These are phyloP conservation scores for Trogon surrucura DNA, from an alignment of 2,113 vertebrate genomes.

Conservation along the genomic window DNA sequence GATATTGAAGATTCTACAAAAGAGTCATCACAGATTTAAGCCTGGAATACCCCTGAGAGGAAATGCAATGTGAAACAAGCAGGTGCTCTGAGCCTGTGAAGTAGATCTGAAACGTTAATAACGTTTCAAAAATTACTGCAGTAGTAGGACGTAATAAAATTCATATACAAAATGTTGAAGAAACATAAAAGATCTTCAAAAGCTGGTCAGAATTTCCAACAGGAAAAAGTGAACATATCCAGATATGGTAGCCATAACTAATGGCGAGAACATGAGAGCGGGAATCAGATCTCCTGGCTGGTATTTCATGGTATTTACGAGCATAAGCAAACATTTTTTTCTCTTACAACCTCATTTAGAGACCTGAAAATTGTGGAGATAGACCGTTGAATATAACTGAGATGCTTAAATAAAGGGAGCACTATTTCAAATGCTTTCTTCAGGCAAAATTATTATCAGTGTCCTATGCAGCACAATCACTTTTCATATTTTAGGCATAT, in stretches of 20 bases:
- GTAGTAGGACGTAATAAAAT: not conserved
- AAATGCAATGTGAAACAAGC: not conserved
- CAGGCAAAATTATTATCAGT: not conserved
- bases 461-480: not conserved
- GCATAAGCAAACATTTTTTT: not conserved
- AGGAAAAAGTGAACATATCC: not conserved
- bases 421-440: not conserved
- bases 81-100: not conserved
- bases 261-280: not conserved
- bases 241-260: not conserved
- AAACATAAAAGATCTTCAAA: not conserved
- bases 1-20: not conserved
- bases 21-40: not conserved
- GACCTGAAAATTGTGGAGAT: not conserved
- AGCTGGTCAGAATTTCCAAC: not conserved
- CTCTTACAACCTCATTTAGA: not conserved
- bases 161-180: not conserved
- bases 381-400: not conserved
- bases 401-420: not conserved
- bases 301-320: not conserved
- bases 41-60: not conserved
- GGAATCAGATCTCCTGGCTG: not conserved
- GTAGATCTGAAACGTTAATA: not conserved
- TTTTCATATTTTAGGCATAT: not conserved
- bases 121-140: not conserved